Base-by-base conservation (phyloP, 1,140 invertebrate genomes). In the Tenebrio molitor region DNA sequence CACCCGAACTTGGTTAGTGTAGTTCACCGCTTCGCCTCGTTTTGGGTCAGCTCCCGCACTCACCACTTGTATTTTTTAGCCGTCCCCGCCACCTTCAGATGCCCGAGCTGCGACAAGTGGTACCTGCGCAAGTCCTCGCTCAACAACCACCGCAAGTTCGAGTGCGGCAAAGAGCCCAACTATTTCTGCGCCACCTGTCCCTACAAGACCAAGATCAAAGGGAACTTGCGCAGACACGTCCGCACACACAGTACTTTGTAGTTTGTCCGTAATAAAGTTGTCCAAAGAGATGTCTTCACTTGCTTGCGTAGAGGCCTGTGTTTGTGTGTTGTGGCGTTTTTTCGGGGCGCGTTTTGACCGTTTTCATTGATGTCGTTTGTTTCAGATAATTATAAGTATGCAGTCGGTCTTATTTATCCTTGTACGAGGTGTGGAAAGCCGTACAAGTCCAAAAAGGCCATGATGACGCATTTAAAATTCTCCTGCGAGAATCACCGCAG, bases 101-200 rank as follows among this genome's bases (percentile, higher is more conserved):
- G 74, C 53, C 25, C 42, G 33, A 73, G 33, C 15, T 80, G 79
- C 50, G 7, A 62, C 1, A 79, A 77, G 58, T 63, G 21, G 2
- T 79, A 79, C 36, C 19, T 17, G 14, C 70, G 71, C 14, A 71
- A 71, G 21, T 62, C 65, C n/a, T 72, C 77, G 2, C 39, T 76
- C 16, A 74, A 53, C n/a, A 75, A 74, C 50, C 86, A 87, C 53
- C 79, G 84, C 2, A 85, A 83, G 2, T 87, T 86, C 50, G 85
- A 86, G 53, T 87, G 86, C 78, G 88, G 87, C 39, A 84, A 85
- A 42, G 84, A 85, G 68, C 84, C 86, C 41, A 84, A 83, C 71
- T 87, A 83, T 75, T 76, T 81, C 41, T 88, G 86, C 75, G 86
- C 87, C 12, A 83, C 41, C 7, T 87, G 85, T 67, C 73, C 42